Base-by-base conservation (phyloP, 2,113 vertebrate genomes). In the Callorhinus ursinus region DNA sequence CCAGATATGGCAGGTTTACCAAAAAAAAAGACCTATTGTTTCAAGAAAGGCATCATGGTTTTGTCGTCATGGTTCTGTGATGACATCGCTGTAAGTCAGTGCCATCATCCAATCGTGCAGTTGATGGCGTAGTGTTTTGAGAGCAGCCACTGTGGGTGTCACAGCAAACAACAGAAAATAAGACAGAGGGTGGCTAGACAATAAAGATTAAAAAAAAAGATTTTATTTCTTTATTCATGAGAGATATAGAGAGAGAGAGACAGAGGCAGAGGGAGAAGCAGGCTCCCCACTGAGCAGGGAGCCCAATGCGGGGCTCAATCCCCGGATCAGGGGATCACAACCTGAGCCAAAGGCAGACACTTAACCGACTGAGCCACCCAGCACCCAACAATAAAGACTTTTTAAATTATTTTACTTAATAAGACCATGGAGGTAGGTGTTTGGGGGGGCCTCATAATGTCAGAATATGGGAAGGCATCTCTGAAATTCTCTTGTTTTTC, bases 301-400 rank as follows among this genome's bases (percentile, higher is more conserved):
- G 12, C 42, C 24, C 13, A 0, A 46, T 7, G 42, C 13, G 14
- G 39, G 24, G 14, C 72, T 28, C 1, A 1, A 74, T 74, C 39
- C 39, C 72, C 46, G 5, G 13, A 74, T 13, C 24, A 5, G 2
- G 0, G n/a, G 71, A 74, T 46, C 39, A 42, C 8, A 7, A 42
- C 72, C 72, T 74, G 72, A 74, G 39, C 72, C 5, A 3, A 74
- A 74, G 39, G 24, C 72, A 46, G 24, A 46, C 6, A 7, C 22
- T 46, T 22, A 74, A 46, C 39, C 24, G 42, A 24, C 36, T 42
- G 36, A 74, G 39, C 12, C 39, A 74, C 36, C 4, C 36, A 42
- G 36, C 21, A 24, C 24, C 39, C 39, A 19, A 89, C 57, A 82
- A n/a, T 49, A 49, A 95, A 80, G 49, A 88, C n/a, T 18, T 93